These are phyloP conservation scores for Sceliomorpha sp. DNA, from an alignment of 2,888 invertebrate species.

Conservation along the genomic window DNA sequence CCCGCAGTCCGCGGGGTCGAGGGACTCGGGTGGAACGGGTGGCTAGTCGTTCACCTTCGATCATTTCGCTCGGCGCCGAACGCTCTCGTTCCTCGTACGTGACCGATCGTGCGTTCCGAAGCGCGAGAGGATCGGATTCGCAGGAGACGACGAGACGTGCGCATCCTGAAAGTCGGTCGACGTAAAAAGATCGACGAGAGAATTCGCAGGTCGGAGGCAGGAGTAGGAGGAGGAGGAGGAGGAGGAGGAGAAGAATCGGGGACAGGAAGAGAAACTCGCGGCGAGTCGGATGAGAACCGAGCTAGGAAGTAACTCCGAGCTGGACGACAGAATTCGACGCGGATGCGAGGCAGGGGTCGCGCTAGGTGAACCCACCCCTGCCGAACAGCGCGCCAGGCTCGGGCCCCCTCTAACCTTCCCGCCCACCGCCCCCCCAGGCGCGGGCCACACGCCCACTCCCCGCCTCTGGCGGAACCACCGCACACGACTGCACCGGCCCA, in stretches of 20 bases:
- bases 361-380: slow-evolving; percentile 44
- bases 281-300: slow-evolving; percentile 47
- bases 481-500: too few relatives aligned
- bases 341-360: slow-evolving; percentile 49
- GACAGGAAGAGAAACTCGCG: slow-evolving; percentile 24
- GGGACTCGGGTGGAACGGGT: slow-evolving; percentile 20
- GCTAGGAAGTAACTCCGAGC: slow-evolving; percentile 44
- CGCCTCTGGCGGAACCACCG: neutral
- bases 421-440: slow-evolving; percentile 26
- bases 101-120: slow-evolving; percentile 41
- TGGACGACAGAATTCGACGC: slow-evolving; percentile 55
- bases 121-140: slow-evolving; percentile 1
- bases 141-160: slow-evolving; percentile 3
- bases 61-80: slow-evolving; percentile 13
- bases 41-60: slow-evolving; percentile 36
- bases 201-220: slow-evolving; percentile 21
- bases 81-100: slow-evolving; percentile 49
- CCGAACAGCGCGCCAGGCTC: slow-evolving; percentile 23
- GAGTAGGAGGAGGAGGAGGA: slow-evolving; percentile 22
- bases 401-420: slow-evolving; percentile 27
- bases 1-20: too few relatives aligned
- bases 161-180: neutral
- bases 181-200: neutral
- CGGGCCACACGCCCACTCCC: slow-evolving; percentile 36
- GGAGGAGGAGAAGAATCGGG: slow-evolving; percentile 26